Conservation (phyloP, 2,888 invertebrate species). For the Nomada fucata region DNA sequence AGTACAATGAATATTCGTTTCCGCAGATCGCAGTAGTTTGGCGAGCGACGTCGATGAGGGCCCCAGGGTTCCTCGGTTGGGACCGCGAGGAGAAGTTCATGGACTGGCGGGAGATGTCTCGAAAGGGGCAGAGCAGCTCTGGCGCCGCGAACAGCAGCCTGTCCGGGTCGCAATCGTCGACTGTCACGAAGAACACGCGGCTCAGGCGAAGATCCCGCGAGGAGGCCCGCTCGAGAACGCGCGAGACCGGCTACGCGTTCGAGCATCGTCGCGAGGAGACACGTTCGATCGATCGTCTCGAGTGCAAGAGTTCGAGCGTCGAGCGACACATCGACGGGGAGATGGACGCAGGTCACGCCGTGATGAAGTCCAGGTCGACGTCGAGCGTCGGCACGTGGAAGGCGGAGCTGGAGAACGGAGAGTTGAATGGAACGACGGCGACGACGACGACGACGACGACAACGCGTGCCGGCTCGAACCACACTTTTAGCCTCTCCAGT, state of each 20-base stretch:
- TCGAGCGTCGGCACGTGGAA: constrained; percentile 79
- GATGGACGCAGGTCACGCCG: constrained; percentile 56
- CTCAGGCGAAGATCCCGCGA: constrained; percentile 77
- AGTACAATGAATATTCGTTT: background rate
- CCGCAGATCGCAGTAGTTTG: constrained; percentile 82
- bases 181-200: constrained; percentile 75
- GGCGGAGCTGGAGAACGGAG: constrained; percentile 67
- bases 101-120: constrained; percentile 81
- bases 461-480: constrained; percentile 67
- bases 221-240: constrained; percentile 74
- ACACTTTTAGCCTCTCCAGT: constrained; percentile 73
- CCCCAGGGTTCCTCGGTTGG: constrained; percentile 83
- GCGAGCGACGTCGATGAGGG: constrained; percentile 83
- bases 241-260: constrained; percentile 70
- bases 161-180: constrained; percentile 74
- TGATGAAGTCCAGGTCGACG: constrained; percentile 77
- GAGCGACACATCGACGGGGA: background rate
- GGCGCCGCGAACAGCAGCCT: constrained; percentile 43
- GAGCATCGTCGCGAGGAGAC: constrained; percentile 63
- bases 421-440: constrained; percentile 57
- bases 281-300: constrained; percentile 66
- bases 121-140: constrained; percentile 65
- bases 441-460: constrained; percentile 24
- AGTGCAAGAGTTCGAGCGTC: constrained; percentile 44
- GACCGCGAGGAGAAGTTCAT: constrained; percentile 83